A percentile compares a stretch with the other conserved stretches of the same genome.
Conservation (phyloP, 2,797 vertebrate species). For the Pseudochirops cupreus region DNA sequence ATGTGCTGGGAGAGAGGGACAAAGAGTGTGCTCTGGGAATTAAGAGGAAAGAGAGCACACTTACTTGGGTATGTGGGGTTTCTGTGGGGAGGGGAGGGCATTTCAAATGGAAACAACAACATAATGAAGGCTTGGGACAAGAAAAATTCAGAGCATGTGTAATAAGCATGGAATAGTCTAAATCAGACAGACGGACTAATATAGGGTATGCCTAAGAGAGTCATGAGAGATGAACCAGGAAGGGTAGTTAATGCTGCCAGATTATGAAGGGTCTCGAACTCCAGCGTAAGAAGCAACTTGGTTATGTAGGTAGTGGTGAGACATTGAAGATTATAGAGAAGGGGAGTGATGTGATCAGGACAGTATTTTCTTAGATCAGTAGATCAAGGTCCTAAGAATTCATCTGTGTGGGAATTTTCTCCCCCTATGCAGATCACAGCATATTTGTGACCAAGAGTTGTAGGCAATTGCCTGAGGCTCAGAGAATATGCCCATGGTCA, state of each 20-base stretch:
- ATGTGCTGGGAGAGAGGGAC: not conserved
- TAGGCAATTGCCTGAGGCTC: not conserved
- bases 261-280: not conserved
- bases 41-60: not conserved
- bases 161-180: not conserved
- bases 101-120: not conserved
- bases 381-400: not conserved
- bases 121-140: not conserved
- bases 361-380: not conserved
- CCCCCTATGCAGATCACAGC: not conserved
- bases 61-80: not conserved
- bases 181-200: not conserved
- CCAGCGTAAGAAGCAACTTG: not conserved
- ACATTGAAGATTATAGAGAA: not conserved
- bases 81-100: not conserved
- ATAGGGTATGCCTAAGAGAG: not conserved
- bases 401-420: not conserved
- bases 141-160: not conserved
- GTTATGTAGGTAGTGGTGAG: not conserved
- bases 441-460: not conserved
- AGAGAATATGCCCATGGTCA: not conserved
- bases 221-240: not conserved
- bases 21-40: not conserved
- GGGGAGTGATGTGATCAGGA: not conserved
- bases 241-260: not conserved